These are phyloP conservation scores for Micrastur ruficollis DNA, from an alignment of 2,797 vertebrate genomes.

Conservation along the genomic window DNA sequence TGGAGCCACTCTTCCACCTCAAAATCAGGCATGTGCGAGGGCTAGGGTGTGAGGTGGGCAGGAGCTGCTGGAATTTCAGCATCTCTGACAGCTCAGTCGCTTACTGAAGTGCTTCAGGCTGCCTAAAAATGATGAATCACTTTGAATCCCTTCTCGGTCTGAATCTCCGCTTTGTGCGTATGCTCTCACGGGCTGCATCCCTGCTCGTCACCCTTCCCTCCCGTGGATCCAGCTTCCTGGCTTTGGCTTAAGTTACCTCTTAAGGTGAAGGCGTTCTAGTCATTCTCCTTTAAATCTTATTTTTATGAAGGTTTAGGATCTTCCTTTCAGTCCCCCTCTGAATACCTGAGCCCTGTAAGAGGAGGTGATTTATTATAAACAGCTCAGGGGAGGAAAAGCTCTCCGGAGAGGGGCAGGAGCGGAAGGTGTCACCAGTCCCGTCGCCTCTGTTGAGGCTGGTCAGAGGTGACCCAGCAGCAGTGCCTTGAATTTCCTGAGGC, in stretches of 20 bases:
- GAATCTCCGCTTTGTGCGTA: not conserved
- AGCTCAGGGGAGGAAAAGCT: not conserved
- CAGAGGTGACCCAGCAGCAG: not conserved
- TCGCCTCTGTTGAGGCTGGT: not conserved
- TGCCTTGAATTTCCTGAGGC: not conserved
- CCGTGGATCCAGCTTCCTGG: not conserved
- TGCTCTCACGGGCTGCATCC: not conserved
- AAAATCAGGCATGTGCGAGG: not conserved
- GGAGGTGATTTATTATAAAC: not conserved
- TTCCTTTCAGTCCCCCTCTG: not conserved
- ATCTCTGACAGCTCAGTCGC: not conserved
- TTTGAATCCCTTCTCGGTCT: not conserved
- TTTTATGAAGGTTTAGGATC: not conserved
- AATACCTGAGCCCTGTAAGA: not conserved
- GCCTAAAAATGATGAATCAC: not conserved
- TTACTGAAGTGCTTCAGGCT: not conserved
- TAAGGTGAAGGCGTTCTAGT: not conserved
- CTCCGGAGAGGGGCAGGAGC: not conserved
- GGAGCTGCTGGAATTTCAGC: not conserved
- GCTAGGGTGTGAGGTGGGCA: rapidly evolving
- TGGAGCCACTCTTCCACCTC: not conserved
- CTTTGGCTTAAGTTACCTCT: not conserved
- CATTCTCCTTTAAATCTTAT: not conserved
- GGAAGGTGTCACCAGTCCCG: no score
- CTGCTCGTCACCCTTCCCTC: not conserved